These are phyloP conservation scores for Sakesphorus luctuosus DNA, from an alignment of 2,113 vertebrate species.

Conservation along the genomic window DNA sequence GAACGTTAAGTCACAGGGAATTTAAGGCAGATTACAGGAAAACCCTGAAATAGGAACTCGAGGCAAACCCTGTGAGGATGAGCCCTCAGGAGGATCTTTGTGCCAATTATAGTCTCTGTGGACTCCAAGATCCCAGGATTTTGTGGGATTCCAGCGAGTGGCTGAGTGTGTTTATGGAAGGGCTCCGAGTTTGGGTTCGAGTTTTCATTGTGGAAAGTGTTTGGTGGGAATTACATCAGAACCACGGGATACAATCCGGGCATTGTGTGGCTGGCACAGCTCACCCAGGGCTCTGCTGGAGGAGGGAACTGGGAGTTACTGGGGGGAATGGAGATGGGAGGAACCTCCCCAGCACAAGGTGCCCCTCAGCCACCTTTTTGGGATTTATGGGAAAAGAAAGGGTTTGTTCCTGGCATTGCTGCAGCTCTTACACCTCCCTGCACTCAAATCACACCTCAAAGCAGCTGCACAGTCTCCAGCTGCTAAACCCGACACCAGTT, in stretches of 20 bases:
- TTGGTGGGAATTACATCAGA: conserved; percentile 52
- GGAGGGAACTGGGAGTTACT: background rate
- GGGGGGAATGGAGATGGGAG: rapidly evolving
- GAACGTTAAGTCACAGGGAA: background rate
- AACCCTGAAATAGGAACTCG: background rate
- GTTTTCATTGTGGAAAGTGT: background rate
- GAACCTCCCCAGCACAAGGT: background rate
- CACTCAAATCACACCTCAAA: background rate
- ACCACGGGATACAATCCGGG: background rate
- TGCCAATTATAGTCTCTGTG: background rate
- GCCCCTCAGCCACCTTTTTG: background rate
- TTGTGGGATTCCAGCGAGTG: background rate
- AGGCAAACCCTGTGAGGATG: background rate
- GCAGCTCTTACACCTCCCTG: background rate
- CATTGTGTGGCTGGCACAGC: background rate
- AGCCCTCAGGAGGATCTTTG: background rate
- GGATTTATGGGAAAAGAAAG: background rate
- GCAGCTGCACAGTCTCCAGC: background rate
- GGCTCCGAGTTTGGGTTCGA: background rate
- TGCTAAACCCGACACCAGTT: background rate
- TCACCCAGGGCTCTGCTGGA: background rate
- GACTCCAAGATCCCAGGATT: background rate
- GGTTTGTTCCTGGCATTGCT: background rate
- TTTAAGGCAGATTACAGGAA: background rate
- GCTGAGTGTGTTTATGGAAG: background rate